These are phyloP conservation scores for Hipparchia sbordonii DNA, from an alignment of 2,888 invertebrate species.

Conservation along the genomic window DNA sequence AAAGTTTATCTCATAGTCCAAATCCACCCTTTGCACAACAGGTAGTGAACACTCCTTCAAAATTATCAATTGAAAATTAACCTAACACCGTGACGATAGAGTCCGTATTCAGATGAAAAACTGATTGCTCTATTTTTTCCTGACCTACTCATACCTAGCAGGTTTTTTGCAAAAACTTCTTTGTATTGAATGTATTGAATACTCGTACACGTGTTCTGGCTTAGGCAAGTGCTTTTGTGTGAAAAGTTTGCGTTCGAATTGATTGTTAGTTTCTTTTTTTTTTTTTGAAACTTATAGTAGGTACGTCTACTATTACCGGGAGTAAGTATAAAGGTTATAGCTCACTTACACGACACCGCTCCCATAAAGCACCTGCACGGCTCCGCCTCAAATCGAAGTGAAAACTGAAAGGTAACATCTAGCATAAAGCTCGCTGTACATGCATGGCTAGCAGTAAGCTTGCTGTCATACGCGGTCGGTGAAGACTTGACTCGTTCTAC, in stretches of 20 bases:
- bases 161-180: conserved; percentile 26
- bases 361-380: too few species aligned
- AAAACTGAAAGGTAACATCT: too few species aligned
- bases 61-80: background rate
- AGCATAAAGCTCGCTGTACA: too few species aligned
- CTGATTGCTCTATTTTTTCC: conserved; percentile 19
- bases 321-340: too few species aligned
- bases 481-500: too few species aligned
- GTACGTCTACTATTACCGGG: background rate
- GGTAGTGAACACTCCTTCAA: conserved; percentile 28
- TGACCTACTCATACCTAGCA: conserved; percentile 17
- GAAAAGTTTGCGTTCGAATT: conserved; percentile 21
- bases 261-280: background rate
- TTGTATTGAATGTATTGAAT: conserved; percentile 19
- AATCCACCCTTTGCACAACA: conserved; percentile 41
- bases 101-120: background rate
- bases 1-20: conserved; percentile 20
- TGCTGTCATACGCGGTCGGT: too few species aligned
- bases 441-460: too few species aligned
- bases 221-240: conserved; percentile 30
- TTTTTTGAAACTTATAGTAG: background rate
- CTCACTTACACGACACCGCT: too few species aligned
- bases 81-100: background rate
- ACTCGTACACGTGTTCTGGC: conserved; percentile 28
- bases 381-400: too few species aligned